phyloP scores from a whole-genome alignment of 2,797 vertebrate species.

The Lagocephalus sceleratus region DNA sequence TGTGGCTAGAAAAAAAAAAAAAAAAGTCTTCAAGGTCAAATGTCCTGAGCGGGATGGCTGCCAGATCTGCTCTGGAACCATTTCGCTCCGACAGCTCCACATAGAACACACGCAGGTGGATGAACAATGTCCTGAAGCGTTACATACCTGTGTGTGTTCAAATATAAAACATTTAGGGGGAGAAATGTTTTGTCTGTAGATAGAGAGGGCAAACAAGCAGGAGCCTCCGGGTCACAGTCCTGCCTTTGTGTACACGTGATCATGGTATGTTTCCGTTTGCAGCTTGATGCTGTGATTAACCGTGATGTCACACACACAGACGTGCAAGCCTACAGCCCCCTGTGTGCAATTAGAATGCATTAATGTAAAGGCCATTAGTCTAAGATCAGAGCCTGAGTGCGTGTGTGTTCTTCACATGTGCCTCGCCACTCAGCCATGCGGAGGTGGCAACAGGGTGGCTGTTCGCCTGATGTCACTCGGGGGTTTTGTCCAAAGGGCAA shows the following conservation, averaged over 20 bases:
- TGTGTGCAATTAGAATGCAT: constrained; percentile 60
- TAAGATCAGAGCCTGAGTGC: constrained; percentile 54
- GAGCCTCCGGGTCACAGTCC: constrained; percentile 35
- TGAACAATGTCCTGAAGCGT: constrained; percentile 2
- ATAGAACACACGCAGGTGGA: constrained; percentile 32
- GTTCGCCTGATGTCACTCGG: constrained; percentile 4
- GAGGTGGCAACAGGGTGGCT: neutral
- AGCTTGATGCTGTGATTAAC: constrained; percentile 57
- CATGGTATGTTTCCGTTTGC: constrained; percentile 52
- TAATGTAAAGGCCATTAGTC: constrained; percentile 61
- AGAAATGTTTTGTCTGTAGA: constrained; percentile 6
- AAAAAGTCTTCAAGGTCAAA: constrained; percentile 75
- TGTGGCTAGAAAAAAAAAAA: constrained; percentile 47
- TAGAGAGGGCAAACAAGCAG: constrained; percentile 27
- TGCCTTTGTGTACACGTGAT: constrained; percentile 45
- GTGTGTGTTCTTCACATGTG: constrained; percentile 24
- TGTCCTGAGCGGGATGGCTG: constrained; percentile 76
- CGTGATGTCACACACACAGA: constrained; percentile 61
- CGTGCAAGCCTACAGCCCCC: constrained; percentile 26
- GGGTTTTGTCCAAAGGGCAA: neutral
- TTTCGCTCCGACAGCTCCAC: constrained; percentile 49
- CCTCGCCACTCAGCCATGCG: constrained; percentile 7
- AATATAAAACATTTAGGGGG: constrained; percentile 7
- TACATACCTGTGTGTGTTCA: constrained; percentile 11
- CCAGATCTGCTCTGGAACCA: constrained; percentile 72